Percentiles rank a stretch among this genome's conserved stretches.
phyloP scores from a whole-genome alignment of 2,797 vertebrate species.

The Toxotes lorentzi region DNA sequence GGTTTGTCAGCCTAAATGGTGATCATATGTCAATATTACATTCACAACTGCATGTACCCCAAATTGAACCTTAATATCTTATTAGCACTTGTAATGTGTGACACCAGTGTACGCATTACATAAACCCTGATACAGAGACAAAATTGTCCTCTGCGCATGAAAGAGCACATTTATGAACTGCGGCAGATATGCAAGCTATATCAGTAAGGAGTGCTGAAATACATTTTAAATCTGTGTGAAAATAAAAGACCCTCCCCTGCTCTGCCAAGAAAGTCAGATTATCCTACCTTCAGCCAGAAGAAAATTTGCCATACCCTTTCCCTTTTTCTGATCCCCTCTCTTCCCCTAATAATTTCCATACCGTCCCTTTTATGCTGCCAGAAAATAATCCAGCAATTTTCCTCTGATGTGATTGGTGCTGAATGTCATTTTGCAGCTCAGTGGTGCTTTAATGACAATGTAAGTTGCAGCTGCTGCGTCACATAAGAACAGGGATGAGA shows the following conservation, averaged over 20 bases:
- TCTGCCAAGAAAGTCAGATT: neutral
- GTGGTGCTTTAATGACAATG: slow-evolving; percentile 28
- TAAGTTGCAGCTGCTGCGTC: slow-evolving; percentile 30
- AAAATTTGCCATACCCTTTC: neutral
- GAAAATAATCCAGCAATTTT: slow-evolving; percentile 19
- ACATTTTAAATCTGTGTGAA: neutral
- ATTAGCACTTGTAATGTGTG: neutral
- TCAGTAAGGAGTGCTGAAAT: neutral
- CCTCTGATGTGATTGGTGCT: slow-evolving; percentile 9
- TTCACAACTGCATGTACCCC: no score
- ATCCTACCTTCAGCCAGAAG: neutral
- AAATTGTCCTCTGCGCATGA: neutral
- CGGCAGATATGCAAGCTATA: neutral
- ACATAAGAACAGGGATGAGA: slow-evolving; percentile 39
- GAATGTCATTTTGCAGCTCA: slow-evolving; percentile 42
- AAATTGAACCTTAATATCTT: neutral
- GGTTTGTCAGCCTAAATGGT: neutral
- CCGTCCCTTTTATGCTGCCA: neutral
- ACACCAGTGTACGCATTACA: neutral
- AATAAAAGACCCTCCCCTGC: neutral
- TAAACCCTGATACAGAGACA: neutral
- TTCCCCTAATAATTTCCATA: neutral
- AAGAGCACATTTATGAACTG: neutral
- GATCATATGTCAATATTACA: neutral
- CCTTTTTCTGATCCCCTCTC: neutral